phyloP scores from a whole-genome alignment of 2,888 invertebrate genomes.

The Leucoma salicis region DNA sequence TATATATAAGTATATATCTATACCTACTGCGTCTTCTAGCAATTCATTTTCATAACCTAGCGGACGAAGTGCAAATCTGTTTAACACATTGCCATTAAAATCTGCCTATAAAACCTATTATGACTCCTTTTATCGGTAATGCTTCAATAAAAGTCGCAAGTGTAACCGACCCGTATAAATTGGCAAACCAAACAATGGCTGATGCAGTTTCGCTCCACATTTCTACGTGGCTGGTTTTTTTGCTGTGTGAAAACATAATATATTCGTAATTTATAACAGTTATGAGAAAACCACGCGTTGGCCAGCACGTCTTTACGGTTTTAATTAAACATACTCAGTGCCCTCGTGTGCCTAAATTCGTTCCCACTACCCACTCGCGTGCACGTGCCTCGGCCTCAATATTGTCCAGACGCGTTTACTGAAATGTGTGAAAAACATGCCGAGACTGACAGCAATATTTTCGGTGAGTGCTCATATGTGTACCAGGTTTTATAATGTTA shows the following conservation, averaged over 20 bases:
- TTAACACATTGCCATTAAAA: slow-evolving; percentile 72
- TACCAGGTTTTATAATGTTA: slow-evolving; percentile 28
- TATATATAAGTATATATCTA: too few relatives aligned
- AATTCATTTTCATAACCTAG: slow-evolving; percentile 36
- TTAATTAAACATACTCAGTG: slow-evolving; percentile 70
- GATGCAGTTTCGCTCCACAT: slow-evolving; percentile 77
- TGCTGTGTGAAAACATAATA: slow-evolving; percentile 65
- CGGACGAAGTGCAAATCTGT: slow-evolving; percentile 59
- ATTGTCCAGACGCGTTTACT: slow-evolving; percentile 57
- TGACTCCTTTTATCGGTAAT: slow-evolving; percentile 79
- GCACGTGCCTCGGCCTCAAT: slow-evolving; percentile 51
- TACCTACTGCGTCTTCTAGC: too few relatives aligned
- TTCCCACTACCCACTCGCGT: slow-evolving; percentile 43
- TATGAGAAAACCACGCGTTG: slow-evolving; percentile 74
- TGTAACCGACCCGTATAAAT: slow-evolving; percentile 82
- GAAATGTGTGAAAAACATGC: slow-evolving; percentile 54
- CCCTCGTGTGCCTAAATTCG: slow-evolving; percentile 61
- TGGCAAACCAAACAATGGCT: slow-evolving; percentile 80
- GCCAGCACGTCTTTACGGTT: slow-evolving; percentile 73
- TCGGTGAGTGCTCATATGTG: slow-evolving; percentile 55
- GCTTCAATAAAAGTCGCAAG: slow-evolving; percentile 79
- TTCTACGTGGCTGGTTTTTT: slow-evolving; percentile 74
- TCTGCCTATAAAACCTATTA: slow-evolving; percentile 77
- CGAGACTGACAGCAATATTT: slow-evolving; percentile 41
- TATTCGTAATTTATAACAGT: slow-evolving; percentile 68